phyloP scores from a whole-genome alignment of 30 jellyfish, hydroid and myxozoan genomes.

The Aurelia sp. region DNA sequence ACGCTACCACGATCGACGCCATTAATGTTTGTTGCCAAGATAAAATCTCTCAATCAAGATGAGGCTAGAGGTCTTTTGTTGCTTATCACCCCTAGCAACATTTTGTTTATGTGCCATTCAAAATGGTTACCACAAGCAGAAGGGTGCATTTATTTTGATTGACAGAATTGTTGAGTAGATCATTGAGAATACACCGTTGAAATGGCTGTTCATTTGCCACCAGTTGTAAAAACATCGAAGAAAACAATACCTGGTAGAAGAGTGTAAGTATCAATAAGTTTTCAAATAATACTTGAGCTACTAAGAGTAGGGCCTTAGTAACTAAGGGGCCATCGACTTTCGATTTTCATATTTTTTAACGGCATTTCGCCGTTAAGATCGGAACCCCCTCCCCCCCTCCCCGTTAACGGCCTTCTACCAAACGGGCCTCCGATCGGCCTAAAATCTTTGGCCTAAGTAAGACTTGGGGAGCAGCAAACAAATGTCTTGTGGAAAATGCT shows the following conservation, averaged over 20 bases:
- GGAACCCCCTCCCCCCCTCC: too few species aligned
- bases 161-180: neutral
- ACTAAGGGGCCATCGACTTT: too few species aligned
- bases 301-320: too few species aligned
- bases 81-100: constrained; percentile 30
- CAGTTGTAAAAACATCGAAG: constrained; percentile 58
- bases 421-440: too few species aligned
- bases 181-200: neutral
- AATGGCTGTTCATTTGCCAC: constrained; percentile 67
- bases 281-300: too few species aligned
- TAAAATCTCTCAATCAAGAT: constrained; percentile 6
- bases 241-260: constrained; percentile 81
- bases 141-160: neutral
- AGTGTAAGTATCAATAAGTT: constrained; percentile 43
- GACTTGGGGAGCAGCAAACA: too few species aligned
- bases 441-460: too few species aligned
- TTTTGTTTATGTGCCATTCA: constrained; percentile 4
- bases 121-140: constrained; percentile 26
- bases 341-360: too few species aligned
- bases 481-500: too few species aligned
- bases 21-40: constrained; percentile 22
- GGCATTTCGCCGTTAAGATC: too few species aligned
- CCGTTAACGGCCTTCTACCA: too few species aligned
- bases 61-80: neutral
- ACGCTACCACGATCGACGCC: constrained; percentile 11